A percentile compares a stretch with the other conserved stretches of the same genome.
Conservation (phyloP, 2,797 vertebrate species). For the Garrulus glandarius region DNA sequence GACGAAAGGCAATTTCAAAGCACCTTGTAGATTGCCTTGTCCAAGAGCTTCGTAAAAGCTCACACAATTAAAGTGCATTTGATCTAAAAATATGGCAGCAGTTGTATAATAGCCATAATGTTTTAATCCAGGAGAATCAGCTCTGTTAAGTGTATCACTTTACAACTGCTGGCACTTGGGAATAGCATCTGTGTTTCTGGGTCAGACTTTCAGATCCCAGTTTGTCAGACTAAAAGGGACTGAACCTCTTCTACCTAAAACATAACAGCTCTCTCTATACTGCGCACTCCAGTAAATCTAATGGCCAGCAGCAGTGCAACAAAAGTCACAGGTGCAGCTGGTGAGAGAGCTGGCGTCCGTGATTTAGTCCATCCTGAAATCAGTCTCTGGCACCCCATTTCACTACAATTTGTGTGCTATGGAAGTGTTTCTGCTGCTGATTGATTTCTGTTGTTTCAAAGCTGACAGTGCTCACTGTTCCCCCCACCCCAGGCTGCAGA, state of each 20-base stretch:
- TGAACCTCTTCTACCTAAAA: neutral
- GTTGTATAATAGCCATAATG: neutral
- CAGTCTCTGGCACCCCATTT: neutral
- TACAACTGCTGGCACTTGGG: neutral
- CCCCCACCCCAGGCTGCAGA: neutral
- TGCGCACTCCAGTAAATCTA: neutral
- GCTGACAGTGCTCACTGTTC: neutral
- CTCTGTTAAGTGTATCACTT: neutral
- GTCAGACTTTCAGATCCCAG: neutral
- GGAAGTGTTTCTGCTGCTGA: neutral
- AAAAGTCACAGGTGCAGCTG: rapidly evolving
- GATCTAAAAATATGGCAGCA: neutral
- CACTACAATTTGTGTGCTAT: neutral
- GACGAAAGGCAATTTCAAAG: constrained; percentile 34
- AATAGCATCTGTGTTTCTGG: neutral
- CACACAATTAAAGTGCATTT: neutral
- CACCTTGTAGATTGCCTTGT: neutral
- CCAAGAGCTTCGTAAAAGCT: constrained; percentile 31
- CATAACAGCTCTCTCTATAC: rapidly evolving
- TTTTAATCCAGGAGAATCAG: constrained; percentile 11
- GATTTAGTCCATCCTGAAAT: neutral
- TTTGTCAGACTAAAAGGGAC: neutral
- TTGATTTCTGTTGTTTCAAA: neutral
- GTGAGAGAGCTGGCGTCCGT: neutral
- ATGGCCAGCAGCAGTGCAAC: neutral